Percentiles rank a stretch among this genome's conserved stretches.
Evolutionary conservation across 2,113 vertebrate species (phyloP).

Genomic region (Dipodomys stephensi): DNA sequence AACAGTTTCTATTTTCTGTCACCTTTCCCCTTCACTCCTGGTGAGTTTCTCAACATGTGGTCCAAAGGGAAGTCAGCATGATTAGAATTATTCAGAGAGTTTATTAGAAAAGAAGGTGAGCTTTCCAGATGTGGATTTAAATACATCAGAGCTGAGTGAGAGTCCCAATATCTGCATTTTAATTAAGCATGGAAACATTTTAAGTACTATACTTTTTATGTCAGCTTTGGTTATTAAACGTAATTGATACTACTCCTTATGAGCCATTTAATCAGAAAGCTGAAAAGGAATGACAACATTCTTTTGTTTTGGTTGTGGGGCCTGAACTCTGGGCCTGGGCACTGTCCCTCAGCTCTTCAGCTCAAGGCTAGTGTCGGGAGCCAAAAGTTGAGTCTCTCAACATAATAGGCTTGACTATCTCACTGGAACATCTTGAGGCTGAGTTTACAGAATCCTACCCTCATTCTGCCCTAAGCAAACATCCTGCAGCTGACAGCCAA

Average conservation of each 20-base stretch:
- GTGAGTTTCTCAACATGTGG: background rate
- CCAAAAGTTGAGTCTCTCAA: too few relatives aligned
- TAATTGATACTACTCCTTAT: background rate
- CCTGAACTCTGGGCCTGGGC: too few relatives aligned
- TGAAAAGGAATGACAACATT: background rate
- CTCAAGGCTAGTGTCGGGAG: too few relatives aligned
- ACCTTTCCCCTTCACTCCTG: too few relatives aligned
- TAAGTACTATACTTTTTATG: background rate
- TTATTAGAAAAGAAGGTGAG: background rate
- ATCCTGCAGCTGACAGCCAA: too few relatives aligned
- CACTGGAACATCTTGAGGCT: too few relatives aligned
- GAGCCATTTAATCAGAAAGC: constrained; percentile 6
- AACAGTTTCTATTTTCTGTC: too few relatives aligned
- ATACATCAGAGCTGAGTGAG: background rate
- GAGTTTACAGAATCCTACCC: too few relatives aligned
- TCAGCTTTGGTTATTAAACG: background rate
- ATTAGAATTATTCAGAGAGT: background rate
- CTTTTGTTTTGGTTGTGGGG: background rate
- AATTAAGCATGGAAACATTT: background rate
- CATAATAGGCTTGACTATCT: too few relatives aligned
- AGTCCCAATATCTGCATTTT: background rate
- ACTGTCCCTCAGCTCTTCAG: too few relatives aligned
- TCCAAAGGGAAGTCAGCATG: background rate
- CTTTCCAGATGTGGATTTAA: background rate
- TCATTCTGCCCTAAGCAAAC: too few relatives aligned